phyloP scores from a whole-genome alignment of 2,888 invertebrate species.

The Leptarthrus brevirostris region DNA sequence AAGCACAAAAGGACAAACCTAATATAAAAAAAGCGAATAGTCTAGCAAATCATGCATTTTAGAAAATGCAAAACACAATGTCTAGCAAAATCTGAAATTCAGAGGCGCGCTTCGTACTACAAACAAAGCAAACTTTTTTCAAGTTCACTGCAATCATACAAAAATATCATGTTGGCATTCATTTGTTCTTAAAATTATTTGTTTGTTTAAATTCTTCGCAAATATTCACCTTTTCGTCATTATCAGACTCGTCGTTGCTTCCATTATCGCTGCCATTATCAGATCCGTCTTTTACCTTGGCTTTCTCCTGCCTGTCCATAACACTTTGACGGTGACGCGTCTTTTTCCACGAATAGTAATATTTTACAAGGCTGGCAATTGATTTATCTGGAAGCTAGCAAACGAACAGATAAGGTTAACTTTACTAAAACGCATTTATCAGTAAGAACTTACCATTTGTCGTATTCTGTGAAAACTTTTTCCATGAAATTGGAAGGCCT shows the following conservation, averaged over 20 bases:
- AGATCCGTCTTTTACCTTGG: conserved; percentile 71
- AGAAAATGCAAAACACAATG: no score
- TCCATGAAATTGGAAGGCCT: conserved; percentile 97
- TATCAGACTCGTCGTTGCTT: conserved; percentile 87
- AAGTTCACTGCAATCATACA: no score
- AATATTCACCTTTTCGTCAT: conserved; percentile 82
- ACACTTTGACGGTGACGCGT: conserved; percentile 90
- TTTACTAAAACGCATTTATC: conserved; percentile 29
- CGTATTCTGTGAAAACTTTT: conserved; percentile 97
- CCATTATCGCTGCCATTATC: conserved; percentile 86
- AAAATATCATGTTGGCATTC: no score
- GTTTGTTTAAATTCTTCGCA: no score
- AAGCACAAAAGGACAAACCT: no score
- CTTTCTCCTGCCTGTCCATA: conserved; percentile 85
- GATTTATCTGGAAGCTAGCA: conserved; percentile 95
- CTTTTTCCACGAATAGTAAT: conserved; percentile 99
- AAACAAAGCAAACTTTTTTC: no score
- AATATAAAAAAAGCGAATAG: no score
- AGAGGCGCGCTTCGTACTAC: no score
- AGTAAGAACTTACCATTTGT: conserved; percentile 83
- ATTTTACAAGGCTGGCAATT: conserved; percentile 94
- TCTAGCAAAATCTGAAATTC: no score
- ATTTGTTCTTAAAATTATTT: no score
- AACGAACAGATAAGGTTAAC: conserved; percentile 36
- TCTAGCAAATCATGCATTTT: no score